Base-by-base conservation (phyloP, 2,888 invertebrate species). In the Plutella xylostella region DNA sequence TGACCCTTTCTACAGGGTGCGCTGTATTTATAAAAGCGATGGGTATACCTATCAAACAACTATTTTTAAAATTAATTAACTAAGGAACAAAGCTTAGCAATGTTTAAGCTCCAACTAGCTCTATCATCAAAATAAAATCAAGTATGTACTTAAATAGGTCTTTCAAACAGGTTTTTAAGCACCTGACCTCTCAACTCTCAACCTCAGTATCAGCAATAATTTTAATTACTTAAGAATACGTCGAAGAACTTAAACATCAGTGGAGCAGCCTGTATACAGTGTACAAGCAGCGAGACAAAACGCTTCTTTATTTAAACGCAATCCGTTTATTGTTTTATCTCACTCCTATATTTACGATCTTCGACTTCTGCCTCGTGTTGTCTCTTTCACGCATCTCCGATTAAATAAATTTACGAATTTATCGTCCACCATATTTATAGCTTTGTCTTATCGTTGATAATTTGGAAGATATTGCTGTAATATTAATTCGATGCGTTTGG, bases 291-390 rank as follows among this genome's bases (percentile, higher is more conserved):
- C 58, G 60, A 63, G 64, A 80, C 80, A 79, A 80, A 82, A 77
- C 74, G 77, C 71, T 77, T 71, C 72, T 80, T 80, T 82, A 78
- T 79, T 74, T 76, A 71, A 72, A 73, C 70, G 72, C 82, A 80
- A 80, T 82, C 70, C 79, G 77, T 82, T 82, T 82, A 83, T 83
- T 83, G 82, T 82, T 82, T 83, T 82, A 82, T 80, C 82, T 80
- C 61, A 58, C 60, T 70, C 68, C n/a, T 64, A 72, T 79, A 79
- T 83, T 83, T 82, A 83, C 70, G 80, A 72, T 57, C 68, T 55
- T 66, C 64, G 63, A 63, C 67, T 65, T 54, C 55, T 55, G 56
- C 47, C 37, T 52, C 55, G 53, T 51, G 52, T 61, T 60, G 58
- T 55, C 68, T 59, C 68, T 63, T 65, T 68, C 69, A 58, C 57